Conservation (phyloP, 53 echinoderm and acorn worm genomes). For the Stichopus horrens region DNA sequence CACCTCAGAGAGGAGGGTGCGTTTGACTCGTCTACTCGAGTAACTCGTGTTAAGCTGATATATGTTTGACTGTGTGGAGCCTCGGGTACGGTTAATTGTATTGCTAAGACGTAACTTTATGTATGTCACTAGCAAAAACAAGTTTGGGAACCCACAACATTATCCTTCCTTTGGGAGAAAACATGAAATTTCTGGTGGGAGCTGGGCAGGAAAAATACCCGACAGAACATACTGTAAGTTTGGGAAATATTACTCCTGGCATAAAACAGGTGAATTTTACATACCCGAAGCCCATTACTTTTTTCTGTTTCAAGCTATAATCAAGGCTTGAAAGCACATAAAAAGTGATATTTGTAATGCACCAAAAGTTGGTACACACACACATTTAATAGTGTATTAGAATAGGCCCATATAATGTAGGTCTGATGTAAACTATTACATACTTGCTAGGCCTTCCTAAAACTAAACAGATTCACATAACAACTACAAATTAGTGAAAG, state of each 20-base stretch:
- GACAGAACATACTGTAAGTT: background rate
- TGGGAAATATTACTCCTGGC: background rate
- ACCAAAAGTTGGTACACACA: no score
- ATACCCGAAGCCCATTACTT: no score
- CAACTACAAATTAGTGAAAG: no score
- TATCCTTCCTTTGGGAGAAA: constrained; percentile 9
- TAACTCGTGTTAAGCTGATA: constrained; percentile 32
- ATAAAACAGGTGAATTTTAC: no score
- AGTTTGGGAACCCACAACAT: background rate
- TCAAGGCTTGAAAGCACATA: no score
- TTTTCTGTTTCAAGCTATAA: no score
- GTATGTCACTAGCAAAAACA: constrained; percentile 9
- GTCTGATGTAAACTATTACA: no score
- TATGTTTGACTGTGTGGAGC: constrained; percentile 4
- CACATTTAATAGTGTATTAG: no score
- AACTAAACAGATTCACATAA: no score
- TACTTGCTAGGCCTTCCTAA: no score
- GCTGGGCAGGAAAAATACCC: background rate
- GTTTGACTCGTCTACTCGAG: constrained; percentile 21
- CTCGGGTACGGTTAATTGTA: constrained; percentile 21
- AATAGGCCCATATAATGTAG: no score
- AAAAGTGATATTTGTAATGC: no score
- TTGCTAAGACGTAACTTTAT: background rate
- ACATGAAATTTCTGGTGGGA: background rate
- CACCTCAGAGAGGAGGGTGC: background rate